These are phyloP conservation scores for Eucriotettix oculatus DNA, from an alignment of 2,888 invertebrate species.

Conservation along the genomic window DNA sequence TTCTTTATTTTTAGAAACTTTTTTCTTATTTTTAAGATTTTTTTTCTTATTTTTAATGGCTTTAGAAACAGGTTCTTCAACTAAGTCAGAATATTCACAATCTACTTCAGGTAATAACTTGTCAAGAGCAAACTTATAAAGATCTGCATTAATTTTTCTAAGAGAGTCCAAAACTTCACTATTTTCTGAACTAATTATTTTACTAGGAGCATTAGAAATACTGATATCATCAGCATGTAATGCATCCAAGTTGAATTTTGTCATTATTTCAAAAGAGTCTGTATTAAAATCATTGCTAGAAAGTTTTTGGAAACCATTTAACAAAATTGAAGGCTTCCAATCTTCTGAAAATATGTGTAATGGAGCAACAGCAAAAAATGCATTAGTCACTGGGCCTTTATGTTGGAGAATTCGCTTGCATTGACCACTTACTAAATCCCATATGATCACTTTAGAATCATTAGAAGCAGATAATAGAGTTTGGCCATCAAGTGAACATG, in stretches of 20 bases:
- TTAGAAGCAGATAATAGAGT: slow-evolving; percentile 59
- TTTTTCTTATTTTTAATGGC: not conserved
- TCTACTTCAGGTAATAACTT: slow-evolving; percentile 17
- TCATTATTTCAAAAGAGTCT: slow-evolving; percentile 18
- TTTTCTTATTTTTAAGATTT: too few relatives aligned
- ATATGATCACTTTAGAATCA: slow-evolving; percentile 57
- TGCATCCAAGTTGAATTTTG: not conserved
- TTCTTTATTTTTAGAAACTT: too few relatives aligned
- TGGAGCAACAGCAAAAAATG: slow-evolving; percentile 42
- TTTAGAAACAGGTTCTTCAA: not conserved
- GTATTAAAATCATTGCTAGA: slow-evolving; percentile 26
- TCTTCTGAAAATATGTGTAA: slow-evolving; percentile 20
- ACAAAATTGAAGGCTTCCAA: slow-evolving; percentile 17
- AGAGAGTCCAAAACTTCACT: slow-evolving; percentile 22
- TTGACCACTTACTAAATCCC: slow-evolving; percentile 67
- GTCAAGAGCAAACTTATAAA: slow-evolving; percentile 37
- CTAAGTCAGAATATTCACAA: not conserved
- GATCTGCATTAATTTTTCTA: slow-evolving; percentile 37
- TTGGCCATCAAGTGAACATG: slow-evolving; percentile 52
- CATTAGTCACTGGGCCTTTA: slow-evolving; percentile 59
- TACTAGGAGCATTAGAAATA: too few relatives aligned
- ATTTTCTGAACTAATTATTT: not conserved
- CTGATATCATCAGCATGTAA: not conserved
- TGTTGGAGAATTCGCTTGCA: slow-evolving; percentile 50
- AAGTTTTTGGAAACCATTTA: slow-evolving; percentile 42